A percentile compares a stretch with the other conserved stretches of the same genome.
These are phyloP conservation scores for Elanus axillaris DNA, from an alignment of 2,113 vertebrate genomes.

Conservation along the genomic window DNA sequence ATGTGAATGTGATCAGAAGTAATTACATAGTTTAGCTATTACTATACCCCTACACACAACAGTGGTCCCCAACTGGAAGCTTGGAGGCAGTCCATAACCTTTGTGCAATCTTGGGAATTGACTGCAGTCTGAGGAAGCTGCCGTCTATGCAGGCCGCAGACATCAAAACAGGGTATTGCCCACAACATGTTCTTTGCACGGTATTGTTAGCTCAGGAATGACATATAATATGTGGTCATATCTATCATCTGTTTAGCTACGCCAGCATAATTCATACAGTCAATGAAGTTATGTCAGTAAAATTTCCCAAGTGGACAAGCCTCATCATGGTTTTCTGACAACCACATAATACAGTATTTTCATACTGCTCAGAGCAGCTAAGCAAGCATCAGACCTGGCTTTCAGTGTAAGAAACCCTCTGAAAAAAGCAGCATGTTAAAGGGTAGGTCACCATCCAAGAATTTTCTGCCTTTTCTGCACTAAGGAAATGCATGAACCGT, in stretches of 20 bases:
- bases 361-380: background rate
- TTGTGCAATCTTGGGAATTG: background rate
- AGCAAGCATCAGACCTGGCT: background rate
- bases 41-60: background rate
- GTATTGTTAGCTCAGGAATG: constrained; percentile 9
- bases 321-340: background rate
- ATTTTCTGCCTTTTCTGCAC: background rate
- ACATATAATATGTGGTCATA: background rate
- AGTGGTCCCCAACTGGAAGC: background rate
- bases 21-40: background rate
- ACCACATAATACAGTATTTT: background rate
- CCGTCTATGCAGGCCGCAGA: background rate
- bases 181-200: background rate
- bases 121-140: background rate
- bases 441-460: background rate
- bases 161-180: constrained; percentile 30
- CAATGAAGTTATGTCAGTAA: background rate
- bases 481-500: background rate
- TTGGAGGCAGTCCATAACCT: constrained; percentile 12
- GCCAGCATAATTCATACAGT: background rate
- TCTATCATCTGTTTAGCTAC: background rate
- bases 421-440: background rate
- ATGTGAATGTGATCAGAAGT: background rate
- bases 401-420: background rate
- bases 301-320: constrained; percentile 8